phyloP scores from a whole-genome alignment of 2,113 vertebrate species.

The Penelope pileata region DNA sequence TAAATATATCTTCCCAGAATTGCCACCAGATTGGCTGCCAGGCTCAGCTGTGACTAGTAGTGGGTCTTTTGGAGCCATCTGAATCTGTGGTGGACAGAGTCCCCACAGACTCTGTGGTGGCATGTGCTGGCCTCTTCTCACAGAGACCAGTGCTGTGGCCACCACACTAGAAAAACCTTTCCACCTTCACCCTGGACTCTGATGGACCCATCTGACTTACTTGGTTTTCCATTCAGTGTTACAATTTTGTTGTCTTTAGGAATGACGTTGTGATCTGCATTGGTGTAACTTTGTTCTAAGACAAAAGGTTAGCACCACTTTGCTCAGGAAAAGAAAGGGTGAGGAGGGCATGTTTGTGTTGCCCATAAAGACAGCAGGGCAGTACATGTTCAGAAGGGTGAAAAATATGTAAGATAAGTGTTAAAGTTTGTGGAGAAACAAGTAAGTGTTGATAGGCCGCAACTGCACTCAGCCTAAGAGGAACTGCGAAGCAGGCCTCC shows the following conservation, averaged over 20 bases:
- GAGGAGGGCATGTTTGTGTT: neutral
- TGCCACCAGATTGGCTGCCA: rapidly evolving
- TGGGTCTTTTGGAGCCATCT: rapidly evolving
- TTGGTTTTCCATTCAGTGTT: neutral
- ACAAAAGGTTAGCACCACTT: neutral
- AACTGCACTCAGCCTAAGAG: neutral
- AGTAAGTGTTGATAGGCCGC: neutral
- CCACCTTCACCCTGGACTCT: neutral
- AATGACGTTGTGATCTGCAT: neutral
- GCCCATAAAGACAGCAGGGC: neutral
- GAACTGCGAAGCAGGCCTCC: rapidly evolving
- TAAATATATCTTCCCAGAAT: rapidly evolving
- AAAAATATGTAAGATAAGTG: neutral
- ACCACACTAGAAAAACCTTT: neutral
- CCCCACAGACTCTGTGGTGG: too few relatives aligned
- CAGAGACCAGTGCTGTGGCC: neutral
- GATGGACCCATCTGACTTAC: neutral
- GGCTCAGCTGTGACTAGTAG: rapidly evolving
- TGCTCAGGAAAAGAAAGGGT: neutral
- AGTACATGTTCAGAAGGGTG: neutral
- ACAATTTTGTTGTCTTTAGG: neutral
- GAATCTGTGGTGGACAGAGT: too few relatives aligned
- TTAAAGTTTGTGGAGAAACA: neutral
- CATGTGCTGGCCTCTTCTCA: neutral
- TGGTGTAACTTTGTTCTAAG: neutral